Evolutionary conservation across 2,888 invertebrate genomes (phyloP), one percentile per base, ranked within the genome.

Genomic region (Hypolimnas misippus): DNA sequence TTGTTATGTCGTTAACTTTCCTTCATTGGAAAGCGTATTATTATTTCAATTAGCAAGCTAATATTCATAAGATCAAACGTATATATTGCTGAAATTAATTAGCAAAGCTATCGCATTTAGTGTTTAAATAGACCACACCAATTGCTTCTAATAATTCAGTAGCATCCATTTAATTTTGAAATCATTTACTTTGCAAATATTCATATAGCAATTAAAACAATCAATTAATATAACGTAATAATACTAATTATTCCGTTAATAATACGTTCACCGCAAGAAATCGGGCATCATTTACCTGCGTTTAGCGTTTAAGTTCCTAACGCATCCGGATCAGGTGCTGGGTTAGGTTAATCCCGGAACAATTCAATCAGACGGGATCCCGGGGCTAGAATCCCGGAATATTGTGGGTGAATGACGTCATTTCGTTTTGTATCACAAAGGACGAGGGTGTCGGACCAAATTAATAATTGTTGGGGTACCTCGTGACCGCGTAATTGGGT

Each of bases 351-450:
- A 68, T 70, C 64, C 68, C 62, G 67, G 69, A 71, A 71, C 74
- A 68, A 80, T 73, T 79, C 79, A 81, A 82, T 80, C 76, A 77
- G 14, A 49, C 68, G 63, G 66, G 69, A 67, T 57, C 63, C 65
- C 69, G 64, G 65, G 62, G 65, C 62, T 65, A 67, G 58, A 25
- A 17, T 52, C 55, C 55, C 54, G 54, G 59, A 55, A 65, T 68
- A 66, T 63, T 61, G 63, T 62, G 65, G 70, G 69, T 67, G 56
- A 73, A 73, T 72, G 75, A 71, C 73, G 65, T 74, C 74, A 70
- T 74, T 72, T 71, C 72, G 70, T 70, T 64, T 66, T 66, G 69
- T 68, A 66, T 64, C 63, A 63, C 65, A 67, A 66, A 58, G 62
- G 59, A 19, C 44, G 35, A 51, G 61, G 40, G 57, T 55, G 62